Evolutionary conservation across 2,113 vertebrate species (phyloP), one percentile per base, ranked within the genome.

Genomic region (Danionella cerebrum): DNA sequence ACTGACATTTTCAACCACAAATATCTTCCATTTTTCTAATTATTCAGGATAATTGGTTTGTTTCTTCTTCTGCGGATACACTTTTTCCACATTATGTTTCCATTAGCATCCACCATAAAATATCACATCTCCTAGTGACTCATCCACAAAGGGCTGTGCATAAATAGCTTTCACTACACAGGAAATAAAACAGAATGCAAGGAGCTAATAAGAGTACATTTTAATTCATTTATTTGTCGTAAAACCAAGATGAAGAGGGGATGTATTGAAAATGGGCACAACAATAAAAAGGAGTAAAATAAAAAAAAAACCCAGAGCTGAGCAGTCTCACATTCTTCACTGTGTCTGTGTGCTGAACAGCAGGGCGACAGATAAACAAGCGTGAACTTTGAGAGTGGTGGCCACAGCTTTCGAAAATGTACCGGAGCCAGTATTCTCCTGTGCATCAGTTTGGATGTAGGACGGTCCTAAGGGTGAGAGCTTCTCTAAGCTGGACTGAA

Each of bases 221-320:
- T 85, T 75, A 84, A 82, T 86, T 84, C 81, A 83, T 73, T 66
- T 70, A 69, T 88, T 87, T 81, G 83, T 85, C 86, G 82, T 84
- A 87, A 87, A 90, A 88, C 83, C 84, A 87, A 88, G 86, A 87
- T 76, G 84, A 87, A 86, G 80, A 70, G 81, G 79, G 82, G 84
- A 74, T 82, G 76, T 84, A 83, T 83, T 84, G 78, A 85, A 89
- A 88, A 87, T 83, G 83, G 82, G 83, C 80, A 86, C 82, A 84
- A 82, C 78, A 69, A 83, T 80, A 79, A 67, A 82, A 80, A 84
- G 5, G 6, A 16, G 18, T 7, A 41, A 41, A 67, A 84, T 52
- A 51, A 63, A 60, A 58, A 52, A 12, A 16, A n/a, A 41, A 60
- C 16, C 6, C 27, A 63, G 53, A 54, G 24, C 77, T 77, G 82